phyloP scores from a whole-genome alignment of 2,113 vertebrate genomes.

The Pantherophis guttatus region DNA sequence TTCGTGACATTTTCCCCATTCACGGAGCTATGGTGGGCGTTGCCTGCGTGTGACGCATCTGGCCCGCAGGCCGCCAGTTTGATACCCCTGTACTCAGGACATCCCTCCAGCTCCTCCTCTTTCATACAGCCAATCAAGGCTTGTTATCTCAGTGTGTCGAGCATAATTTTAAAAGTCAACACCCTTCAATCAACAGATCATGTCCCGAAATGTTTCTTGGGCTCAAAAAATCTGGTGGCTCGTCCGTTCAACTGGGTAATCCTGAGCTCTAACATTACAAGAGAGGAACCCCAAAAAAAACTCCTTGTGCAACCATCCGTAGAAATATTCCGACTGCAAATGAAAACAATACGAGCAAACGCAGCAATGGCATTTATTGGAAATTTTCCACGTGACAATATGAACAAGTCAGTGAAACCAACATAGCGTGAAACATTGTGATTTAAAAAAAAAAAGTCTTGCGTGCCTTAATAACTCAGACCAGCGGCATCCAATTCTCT shows the following conservation, averaged over 20 bases:
- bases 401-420: constrained; percentile 51
- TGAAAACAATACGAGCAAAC: constrained; percentile 47
- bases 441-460: constrained; percentile 35
- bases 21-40: too few relatives aligned
- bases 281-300: neutral
- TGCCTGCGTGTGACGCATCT: too few relatives aligned
- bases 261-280: neutral
- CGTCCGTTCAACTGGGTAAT: neutral
- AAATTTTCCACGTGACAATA: constrained; percentile 66
- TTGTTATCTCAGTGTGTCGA: neutral
- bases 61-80: too few relatives aligned
- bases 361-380: constrained; percentile 73
- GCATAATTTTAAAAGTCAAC: neutral
- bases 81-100: too few relatives aligned
- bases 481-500: constrained; percentile 47
- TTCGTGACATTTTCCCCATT: too few relatives aligned
- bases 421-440: constrained; percentile 52
- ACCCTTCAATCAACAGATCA: neutral
- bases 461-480: constrained; percentile 42
- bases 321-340: neutral
- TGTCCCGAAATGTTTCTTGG: neutral
- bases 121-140: neutral
- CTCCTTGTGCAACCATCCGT: neutral
- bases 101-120: neutral
- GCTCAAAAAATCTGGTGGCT: neutral